phyloP scores from a whole-genome alignment of 2,888 invertebrate species.

The Stenodema calcarata region DNA sequence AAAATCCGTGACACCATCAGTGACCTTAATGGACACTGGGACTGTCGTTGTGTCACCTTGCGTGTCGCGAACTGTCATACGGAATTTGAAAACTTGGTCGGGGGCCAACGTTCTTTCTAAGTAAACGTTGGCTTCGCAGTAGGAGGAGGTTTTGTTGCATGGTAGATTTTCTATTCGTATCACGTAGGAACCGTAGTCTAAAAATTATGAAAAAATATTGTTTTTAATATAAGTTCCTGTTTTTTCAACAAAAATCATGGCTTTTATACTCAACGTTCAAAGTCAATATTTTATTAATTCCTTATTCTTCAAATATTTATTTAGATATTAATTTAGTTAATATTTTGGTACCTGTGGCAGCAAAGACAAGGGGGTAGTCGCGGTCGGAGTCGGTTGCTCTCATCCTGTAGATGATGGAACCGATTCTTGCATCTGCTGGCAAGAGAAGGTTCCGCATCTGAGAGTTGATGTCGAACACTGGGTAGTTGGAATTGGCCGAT shows the following conservation, averaged over 20 bases:
- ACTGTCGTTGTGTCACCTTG: conserved; percentile 78
- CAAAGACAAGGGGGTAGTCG: conserved; percentile 84
- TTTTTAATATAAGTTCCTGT: no score
- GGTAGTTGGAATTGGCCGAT: conserved; percentile 67
- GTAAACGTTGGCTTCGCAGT: conserved; percentile 87
- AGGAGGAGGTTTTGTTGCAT: conserved; percentile 84
- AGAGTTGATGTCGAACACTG: conserved; percentile 83
- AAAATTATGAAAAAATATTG: neutral
- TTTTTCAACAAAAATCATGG: no score
- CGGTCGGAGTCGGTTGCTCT: conserved; percentile 87
- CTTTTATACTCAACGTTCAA: no score
- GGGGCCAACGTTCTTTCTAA: conserved; percentile 77
- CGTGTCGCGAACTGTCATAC: conserved; percentile 74
- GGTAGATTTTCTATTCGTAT: conserved; percentile 81
- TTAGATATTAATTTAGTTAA: no score
- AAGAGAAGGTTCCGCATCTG: conserved; percentile 82
- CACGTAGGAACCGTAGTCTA: conserved; percentile 69
- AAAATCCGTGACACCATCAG: conserved; percentile 83
- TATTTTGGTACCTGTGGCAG: conserved; percentile 68
- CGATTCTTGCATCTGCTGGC: conserved; percentile 82
- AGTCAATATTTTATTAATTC: no score
- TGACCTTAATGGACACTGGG: conserved; percentile 81
- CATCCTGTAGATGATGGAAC: conserved; percentile 85
- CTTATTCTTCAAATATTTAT: no score
- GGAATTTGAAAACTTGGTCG: conserved; percentile 84